Evolutionary conservation across 37 sponge, comb jelly and placozoan species (phyloP).

Genomic region (Theonella swinhoei): DNA sequence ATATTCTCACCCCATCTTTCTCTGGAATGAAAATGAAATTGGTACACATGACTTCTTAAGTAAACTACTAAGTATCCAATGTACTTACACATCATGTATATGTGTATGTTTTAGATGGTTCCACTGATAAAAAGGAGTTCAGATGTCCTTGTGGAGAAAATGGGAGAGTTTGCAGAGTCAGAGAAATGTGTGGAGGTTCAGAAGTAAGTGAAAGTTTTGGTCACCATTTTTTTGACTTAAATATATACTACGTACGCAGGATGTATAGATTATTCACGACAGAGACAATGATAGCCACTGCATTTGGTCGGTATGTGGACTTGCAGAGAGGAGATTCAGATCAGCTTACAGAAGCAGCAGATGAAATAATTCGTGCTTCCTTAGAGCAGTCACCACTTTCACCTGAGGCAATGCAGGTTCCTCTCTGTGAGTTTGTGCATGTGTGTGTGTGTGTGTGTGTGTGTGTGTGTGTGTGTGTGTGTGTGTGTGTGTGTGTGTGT

Average conservation of each 20-base stretch:
- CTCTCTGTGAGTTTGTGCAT: background rate
- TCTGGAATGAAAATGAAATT: slow-evolving; percentile 61
- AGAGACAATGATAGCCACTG: slow-evolving; percentile 71
- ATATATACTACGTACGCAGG: background rate
- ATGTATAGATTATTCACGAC: slow-evolving; percentile 40
- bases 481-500: no score
- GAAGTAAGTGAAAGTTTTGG: slow-evolving; percentile 23
- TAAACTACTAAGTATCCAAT: no score
- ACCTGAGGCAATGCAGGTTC: background rate
- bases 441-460: no score
- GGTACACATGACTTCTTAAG: slow-evolving; percentile 41
- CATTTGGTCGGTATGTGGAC: slow-evolving; percentile 55
- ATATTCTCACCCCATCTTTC: slow-evolving; percentile 68
- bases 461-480: no score
- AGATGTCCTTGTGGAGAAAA: slow-evolving; percentile 20
- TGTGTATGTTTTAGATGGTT: slow-evolving; percentile 65
- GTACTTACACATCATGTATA: no score
- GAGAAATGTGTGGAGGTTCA: slow-evolving; percentile 55
- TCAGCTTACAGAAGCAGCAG: slow-evolving; percentile 43
- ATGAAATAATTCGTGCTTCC: background rate
- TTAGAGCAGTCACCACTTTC: background rate
- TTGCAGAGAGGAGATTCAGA: slow-evolving; percentile 45
- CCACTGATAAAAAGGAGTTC: slow-evolving; percentile 57
- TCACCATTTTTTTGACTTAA: background rate
- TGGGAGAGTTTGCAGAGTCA: slow-evolving; percentile 34